Base-by-base conservation (phyloP, 2,113 vertebrate genomes). In the Lepisosteus osseus region DNA sequence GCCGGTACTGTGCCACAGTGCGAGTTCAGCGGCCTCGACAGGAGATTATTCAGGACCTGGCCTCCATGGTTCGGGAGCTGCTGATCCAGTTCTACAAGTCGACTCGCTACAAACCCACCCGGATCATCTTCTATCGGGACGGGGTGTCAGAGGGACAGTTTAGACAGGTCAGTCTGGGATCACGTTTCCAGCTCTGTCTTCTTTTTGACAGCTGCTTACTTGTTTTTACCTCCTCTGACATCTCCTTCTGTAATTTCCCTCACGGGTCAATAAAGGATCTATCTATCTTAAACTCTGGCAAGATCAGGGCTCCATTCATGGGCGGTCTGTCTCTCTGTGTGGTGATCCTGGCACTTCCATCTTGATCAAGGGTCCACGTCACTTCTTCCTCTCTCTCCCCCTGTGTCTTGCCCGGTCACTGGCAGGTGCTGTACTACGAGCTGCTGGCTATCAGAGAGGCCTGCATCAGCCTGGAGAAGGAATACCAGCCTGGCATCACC, bases 51-150 rank as follows among this genome's bases (percentile, higher is more conserved):
- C 96, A 99, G 80, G 97, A 99, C 61, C 83, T 99, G 71, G 95
- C 97, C 79, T 98, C 96, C 71, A 99, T 99, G 97, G 97, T 99
- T 83, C 94, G 97, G 54, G 97, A 99, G 82, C 87, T 99, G 67
- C 96, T 99, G 74, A 99, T 99, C 83, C 97, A 99, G 79, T 99
- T 99, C 90, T 99, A 99, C 93, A 99, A 99, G 80, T 99, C 97
- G 5, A 99, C 97, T 2, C 95, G 97, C 59, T 99, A 98, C 92
- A 99, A 99, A 80, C 97, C 97, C 84, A 99, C 97, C 2, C 86
- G 97, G 2, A 99, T 99, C 85, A 99, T 99, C 90, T 99, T 98
- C 90, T 99, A 99, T 86, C 83, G 91, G 79, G 91, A 93, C 59
- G 91, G 91, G 3, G 97, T 99, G 77, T 99, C 97, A 71, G 97